Base-by-base conservation (phyloP, 2,797 vertebrate species). In the Pseudochaenichthys georgianus region DNA sequence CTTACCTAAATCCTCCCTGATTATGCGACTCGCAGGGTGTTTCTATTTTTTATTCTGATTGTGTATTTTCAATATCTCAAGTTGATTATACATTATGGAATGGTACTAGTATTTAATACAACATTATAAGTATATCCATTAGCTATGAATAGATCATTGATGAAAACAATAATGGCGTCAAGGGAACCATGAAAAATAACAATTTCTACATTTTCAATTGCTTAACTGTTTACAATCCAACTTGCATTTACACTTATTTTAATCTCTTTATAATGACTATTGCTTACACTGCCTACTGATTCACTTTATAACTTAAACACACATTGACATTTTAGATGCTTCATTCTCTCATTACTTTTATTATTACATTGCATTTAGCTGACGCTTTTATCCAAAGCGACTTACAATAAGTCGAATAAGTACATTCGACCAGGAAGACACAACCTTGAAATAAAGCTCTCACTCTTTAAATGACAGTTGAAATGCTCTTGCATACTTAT, bases 1-100 rank as follows among this genome's bases (percentile, higher is more conserved):
- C 53, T 68, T 59, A 46, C 64, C 52, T 19, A 28, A 73, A 66
- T 51, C 15, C n/a, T 2, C 34, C 9, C 48, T 55, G 59, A 48
- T 66, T 47, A 17, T 53, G 48, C 17, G 10, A 45, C 73, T 76
- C 31, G n/a, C 0, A 10, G 28, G 12, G 8, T 53, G 51, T 23
- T 38, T 16, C 43, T 64, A 16, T 1, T 15, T 45, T 16, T 34
- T 13, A 12, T 23, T 70, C 0, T 17, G 16, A 12, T 2, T 13
- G 38, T 23, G 15, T 38, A 15, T 47, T 62, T 54, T 41, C 3
- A 1, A 28, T 1, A n/a, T 53, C 10, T 53, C 8, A 50, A 38
- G 34, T n/a, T 23, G 9, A 53, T n/a, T 13, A 64, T n/a, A 42
- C 34, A 28, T 12, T 9, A 34, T 46, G 12, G 11, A 41, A 53